phyloP scores from a whole-genome alignment of 2,888 invertebrate species.

The Himalopsyche kuldschensis region DNA sequence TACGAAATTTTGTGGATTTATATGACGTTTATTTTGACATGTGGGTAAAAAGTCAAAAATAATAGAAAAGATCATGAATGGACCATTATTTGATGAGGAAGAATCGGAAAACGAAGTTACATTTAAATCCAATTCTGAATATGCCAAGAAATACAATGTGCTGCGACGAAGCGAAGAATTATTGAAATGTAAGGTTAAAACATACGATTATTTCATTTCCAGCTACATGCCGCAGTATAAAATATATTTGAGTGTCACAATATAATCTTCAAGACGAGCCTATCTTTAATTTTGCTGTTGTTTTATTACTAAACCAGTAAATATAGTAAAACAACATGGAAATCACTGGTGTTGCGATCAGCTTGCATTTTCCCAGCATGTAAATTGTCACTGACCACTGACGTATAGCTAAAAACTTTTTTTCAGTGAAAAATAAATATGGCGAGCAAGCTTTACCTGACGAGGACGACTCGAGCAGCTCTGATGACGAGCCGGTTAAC shows the following conservation, averaged over 20 bases:
- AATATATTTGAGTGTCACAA: too few species aligned
- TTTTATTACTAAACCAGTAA: too few species aligned
- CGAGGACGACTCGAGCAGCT: constrained; percentile 53
- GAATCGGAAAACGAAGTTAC: constrained; percentile 60
- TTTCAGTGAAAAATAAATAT: constrained; percentile 73
- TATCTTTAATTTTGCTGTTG: too few species aligned
- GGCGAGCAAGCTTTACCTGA: constrained; percentile 60
- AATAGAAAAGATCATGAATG: constrained; percentile 3
- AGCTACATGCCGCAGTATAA: too few species aligned
- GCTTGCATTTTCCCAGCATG: too few species aligned
- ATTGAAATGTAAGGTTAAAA: constrained; percentile 67
- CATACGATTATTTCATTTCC: neutral
- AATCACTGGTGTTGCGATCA: too few species aligned
- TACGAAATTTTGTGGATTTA: too few species aligned
- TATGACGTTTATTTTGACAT: neutral
- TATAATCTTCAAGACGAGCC: too few species aligned
- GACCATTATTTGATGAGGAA: constrained; percentile 56
- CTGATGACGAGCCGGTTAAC: constrained; percentile 70
- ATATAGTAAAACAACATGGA: too few species aligned
- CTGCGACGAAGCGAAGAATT: constrained; percentile 87
- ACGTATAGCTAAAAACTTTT: too few species aligned
- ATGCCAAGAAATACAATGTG: constrained; percentile 80
- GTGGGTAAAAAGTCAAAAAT: neutral
- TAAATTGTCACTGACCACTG: too few species aligned
- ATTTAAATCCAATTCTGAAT: constrained; percentile 73